Percentiles rank a stretch among this genome's conserved stretches.
Conservation (phyloP, 2,113 vertebrate species). For the Pterocles burchelli region DNA sequence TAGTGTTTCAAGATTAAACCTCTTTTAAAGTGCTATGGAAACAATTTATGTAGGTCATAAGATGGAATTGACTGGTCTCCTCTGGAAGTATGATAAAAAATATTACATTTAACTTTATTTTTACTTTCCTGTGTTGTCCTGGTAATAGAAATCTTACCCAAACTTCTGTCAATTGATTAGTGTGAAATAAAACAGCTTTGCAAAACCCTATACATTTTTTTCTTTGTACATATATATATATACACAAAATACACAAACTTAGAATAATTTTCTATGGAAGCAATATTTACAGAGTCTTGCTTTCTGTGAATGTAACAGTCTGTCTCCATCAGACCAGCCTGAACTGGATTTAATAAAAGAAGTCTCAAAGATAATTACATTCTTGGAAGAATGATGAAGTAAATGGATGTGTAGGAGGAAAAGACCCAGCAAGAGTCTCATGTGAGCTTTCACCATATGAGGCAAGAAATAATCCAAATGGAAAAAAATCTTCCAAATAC, state of each 20-base stretch:
- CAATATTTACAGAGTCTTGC: neutral
- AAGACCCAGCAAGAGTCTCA: neutral
- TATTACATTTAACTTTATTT: neutral
- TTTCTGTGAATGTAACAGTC: neutral
- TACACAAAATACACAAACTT: neutral
- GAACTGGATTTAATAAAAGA: neutral
- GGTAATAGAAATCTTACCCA: neutral
- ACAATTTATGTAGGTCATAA: neutral
- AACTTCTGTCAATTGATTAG: neutral
- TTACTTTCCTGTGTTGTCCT: neutral
- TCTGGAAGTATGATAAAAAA: neutral
- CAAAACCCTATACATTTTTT: neutral
- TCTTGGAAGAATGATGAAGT: neutral
- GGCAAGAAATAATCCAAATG: accelerated
- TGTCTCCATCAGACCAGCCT: neutral
- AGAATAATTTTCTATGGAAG: neutral
- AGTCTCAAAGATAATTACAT: neutral
- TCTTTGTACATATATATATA: neutral
- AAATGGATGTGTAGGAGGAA: accelerated
- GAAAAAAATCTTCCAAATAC: neutral
- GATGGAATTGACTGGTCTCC: neutral
- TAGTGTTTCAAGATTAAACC: neutral
- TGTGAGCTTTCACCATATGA: neutral
- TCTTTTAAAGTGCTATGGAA: neutral
- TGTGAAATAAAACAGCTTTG: neutral